Evolutionary conservation across 2,888 invertebrate genomes (phyloP).

Genomic region (Athrips mouffetella): DNA sequence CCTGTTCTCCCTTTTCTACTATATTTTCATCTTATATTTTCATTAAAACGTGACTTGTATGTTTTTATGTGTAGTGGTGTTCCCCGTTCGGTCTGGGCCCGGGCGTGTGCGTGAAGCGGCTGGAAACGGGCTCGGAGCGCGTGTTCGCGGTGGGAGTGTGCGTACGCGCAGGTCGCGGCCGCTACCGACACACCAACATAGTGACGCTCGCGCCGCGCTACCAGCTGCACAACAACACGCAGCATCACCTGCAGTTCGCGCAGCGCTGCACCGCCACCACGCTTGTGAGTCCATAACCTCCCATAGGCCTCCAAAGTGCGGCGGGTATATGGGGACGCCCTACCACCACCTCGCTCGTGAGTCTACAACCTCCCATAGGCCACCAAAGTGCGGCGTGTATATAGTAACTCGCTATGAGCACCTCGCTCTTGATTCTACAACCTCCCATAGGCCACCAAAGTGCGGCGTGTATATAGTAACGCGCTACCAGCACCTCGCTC

Average conservation of each 20-base stretch:
- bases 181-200: constrained; percentile 93
- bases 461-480: no score
- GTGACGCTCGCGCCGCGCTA: constrained; percentile 95
- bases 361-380: no score
- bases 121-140: constrained; percentile 73
- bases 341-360: no score
- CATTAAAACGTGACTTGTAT: no score
- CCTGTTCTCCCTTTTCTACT: no score
- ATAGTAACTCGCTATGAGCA: no score
- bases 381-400: no score
- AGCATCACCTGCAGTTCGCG: constrained; percentile 88
- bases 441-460: no score
- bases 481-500: no score
- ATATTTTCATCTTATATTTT: background rate
- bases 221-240: constrained; percentile 93
- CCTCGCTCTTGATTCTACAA: no score
- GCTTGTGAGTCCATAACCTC: constrained; percentile 79
- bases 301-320: no score
- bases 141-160: constrained; percentile 93
- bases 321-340: no score
- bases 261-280: constrained; percentile 91
- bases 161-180: constrained; percentile 91
- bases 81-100: constrained; percentile 91
- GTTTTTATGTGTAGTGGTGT: constrained; percentile 82
- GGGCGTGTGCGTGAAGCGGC: constrained; percentile 83